These are phyloP conservation scores for Lapara coniferarum DNA, from an alignment of 2,888 invertebrate species.

Conservation along the genomic window DNA sequence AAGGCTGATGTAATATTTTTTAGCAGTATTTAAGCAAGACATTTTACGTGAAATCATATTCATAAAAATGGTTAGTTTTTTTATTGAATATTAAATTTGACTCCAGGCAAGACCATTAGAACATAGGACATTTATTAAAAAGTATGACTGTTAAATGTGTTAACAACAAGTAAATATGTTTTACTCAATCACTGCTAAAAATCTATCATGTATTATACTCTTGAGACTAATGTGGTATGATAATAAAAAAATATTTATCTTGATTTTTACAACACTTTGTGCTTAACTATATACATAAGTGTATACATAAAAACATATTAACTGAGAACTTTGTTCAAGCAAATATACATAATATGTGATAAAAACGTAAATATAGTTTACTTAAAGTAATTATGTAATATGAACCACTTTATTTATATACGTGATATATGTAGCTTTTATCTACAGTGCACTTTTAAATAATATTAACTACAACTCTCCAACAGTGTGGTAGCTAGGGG, in stretches of 20 bases:
- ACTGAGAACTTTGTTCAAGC: slow-evolving; percentile 74
- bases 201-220: slow-evolving; percentile 58
- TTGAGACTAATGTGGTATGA: slow-evolving; percentile 41
- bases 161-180: no score
- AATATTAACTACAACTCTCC: slow-evolving; percentile 1
- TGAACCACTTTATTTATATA: slow-evolving; percentile 26
- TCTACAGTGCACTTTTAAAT: slow-evolving; percentile 30
- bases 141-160: no score
- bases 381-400: slow-evolving; percentile 31
- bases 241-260: slow-evolving; percentile 47
- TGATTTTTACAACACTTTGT: slow-evolving; percentile 68
- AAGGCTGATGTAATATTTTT: slow-evolving; percentile 18
- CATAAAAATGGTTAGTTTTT: slow-evolving; percentile 35
- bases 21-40: slow-evolving; percentile 35
- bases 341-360: slow-evolving; percentile 58
- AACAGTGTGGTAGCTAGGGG: not conserved
- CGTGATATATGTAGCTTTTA: slow-evolving; percentile 47
- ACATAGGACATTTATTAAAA: not conserved
- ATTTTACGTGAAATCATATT: slow-evolving; percentile 40
- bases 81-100: not conserved
- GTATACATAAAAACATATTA: slow-evolving; percentile 47
- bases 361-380: slow-evolving; percentile 38
- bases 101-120: not conserved
- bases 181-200: not conserved
- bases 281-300: slow-evolving; percentile 61